phyloP scores from a whole-genome alignment of 2,888 invertebrate species.

The Hanleya hanleyi region DNA sequence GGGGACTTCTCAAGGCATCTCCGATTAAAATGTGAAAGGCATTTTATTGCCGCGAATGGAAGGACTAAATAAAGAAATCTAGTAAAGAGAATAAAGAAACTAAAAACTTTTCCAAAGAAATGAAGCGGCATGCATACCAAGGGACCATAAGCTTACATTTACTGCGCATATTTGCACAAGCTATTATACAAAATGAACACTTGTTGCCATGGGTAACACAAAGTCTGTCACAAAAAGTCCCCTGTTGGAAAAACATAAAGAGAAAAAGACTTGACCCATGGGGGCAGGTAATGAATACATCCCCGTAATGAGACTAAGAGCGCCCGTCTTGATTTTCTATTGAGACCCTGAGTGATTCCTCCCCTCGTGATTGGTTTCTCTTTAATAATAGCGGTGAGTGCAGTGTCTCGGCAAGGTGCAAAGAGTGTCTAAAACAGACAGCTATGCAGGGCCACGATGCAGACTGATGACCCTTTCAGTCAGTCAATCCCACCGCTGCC shows the following conservation, averaged over 20 bases:
- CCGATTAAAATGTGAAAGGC: neutral
- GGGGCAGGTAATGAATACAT: neutral
- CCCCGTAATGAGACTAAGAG: neutral
- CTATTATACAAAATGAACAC: conserved; percentile 2
- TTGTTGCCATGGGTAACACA: conserved; percentile 6
- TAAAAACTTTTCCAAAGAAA: neutral
- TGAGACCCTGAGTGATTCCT: neutral
- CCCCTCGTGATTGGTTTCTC: neutral
- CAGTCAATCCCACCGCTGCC: neutral
- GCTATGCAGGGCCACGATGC: conserved; percentile 5
- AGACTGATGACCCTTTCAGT: neutral
- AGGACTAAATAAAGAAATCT: neutral
- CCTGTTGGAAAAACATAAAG: neutral
- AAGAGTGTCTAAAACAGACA: neutral
- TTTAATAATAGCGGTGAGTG: neutral
- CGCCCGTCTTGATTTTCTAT: neutral
- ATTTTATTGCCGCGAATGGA: neutral
- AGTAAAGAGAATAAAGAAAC: neutral
- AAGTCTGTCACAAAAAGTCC: conserved; percentile 6
- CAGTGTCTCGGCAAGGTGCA: neutral
- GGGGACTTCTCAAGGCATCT: neutral
- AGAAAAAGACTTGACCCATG: neutral
- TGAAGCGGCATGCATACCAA: neutral
- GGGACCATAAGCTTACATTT: neutral
- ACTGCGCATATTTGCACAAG: conserved; percentile 3